Conservation (phyloP, 1,140 invertebrate genomes). For the Hetaerina americana region DNA sequence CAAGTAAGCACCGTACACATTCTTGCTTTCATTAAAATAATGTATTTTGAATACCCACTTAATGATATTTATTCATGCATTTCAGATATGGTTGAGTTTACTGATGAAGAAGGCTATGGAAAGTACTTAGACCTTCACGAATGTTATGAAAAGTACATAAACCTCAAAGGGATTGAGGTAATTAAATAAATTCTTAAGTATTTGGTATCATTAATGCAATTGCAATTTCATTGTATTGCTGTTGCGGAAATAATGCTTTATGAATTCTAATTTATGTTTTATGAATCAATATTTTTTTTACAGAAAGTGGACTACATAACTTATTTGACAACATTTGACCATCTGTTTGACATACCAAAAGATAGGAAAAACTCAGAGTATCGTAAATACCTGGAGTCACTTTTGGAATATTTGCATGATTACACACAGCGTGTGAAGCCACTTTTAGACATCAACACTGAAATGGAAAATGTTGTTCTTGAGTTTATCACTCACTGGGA, state of each 20-base stretch:
- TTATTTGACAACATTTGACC: slow-evolving; percentile 89
- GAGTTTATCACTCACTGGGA: slow-evolving; percentile 86
- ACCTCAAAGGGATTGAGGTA: slow-evolving; percentile 91
- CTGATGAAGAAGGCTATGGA: slow-evolving; percentile 99
- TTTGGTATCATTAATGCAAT: neutral
- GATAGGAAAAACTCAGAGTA: slow-evolving; percentile 92
- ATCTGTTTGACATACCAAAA: slow-evolving; percentile 89
- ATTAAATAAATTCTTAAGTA: slow-evolving; percentile 12
- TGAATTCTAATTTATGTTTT: slow-evolving; percentile 9
- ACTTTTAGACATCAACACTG: slow-evolving; percentile 69
- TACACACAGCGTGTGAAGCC: slow-evolving; percentile 83
- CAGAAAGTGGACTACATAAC: slow-evolving; percentile 93
- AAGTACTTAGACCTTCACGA: slow-evolving; percentile 98
- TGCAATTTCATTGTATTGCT: too few species aligned
- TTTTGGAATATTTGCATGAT: slow-evolving; percentile 79
- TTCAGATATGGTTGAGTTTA: slow-evolving; percentile 82
- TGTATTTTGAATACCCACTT: slow-evolving; percentile 7
- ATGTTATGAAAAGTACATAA: slow-evolving; percentile 91
- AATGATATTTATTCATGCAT: slow-evolving; percentile 21
- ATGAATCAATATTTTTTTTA: slow-evolving; percentile 22
- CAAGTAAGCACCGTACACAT: slow-evolving; percentile 30
- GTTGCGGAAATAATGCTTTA: neutral
- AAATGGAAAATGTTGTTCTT: slow-evolving; percentile 60
- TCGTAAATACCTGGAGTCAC: slow-evolving; percentile 66
- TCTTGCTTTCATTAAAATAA: slow-evolving; percentile 8